Conservation (phyloP, 1,140 invertebrate genomes). For the Pemphigus obesinymphae region DNA sequence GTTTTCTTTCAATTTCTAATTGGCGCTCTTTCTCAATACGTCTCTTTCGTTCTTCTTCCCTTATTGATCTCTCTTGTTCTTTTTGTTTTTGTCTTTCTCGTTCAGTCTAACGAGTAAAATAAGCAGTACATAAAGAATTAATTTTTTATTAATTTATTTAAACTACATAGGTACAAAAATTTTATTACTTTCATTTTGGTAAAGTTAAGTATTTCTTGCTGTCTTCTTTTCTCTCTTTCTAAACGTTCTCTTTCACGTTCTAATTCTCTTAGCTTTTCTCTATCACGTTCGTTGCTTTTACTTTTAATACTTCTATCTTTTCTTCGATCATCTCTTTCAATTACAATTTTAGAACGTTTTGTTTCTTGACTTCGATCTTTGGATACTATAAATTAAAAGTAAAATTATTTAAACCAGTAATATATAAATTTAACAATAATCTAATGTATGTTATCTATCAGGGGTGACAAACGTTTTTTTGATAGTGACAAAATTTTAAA, state of each 20-base stretch:
- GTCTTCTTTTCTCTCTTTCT: conserved; percentile 27
- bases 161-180: neutral
- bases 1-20: conserved; percentile 70
- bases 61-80: conserved; percentile 67
- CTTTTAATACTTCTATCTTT: conserved; percentile 31
- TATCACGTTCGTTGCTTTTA: conserved; percentile 42
- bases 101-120: conserved; percentile 59
- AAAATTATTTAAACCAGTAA: neutral
- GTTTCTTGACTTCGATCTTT: conserved; percentile 15
- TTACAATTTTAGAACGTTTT: conserved; percentile 29
- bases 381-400: neutral
- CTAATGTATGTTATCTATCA: too few species aligned
- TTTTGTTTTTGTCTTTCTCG: conserved; percentile 70
- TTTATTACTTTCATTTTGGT: conserved; percentile 22
- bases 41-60: conserved; percentile 69
- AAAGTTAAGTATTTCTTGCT: conserved; percentile 13
- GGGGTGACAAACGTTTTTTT: too few species aligned
- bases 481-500: too few species aligned
- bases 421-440: too few species aligned
- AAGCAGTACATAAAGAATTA: neutral
- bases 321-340: conserved; percentile 11
- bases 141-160: neutral
- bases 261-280: conserved; percentile 8
- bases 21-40: conserved; percentile 66
- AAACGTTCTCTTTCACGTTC: conserved; percentile 12